Percentiles rank a stretch among this genome's conserved stretches.
phyloP scores from a whole-genome alignment of 2,113 vertebrate species.

The Vombatus ursinus region DNA sequence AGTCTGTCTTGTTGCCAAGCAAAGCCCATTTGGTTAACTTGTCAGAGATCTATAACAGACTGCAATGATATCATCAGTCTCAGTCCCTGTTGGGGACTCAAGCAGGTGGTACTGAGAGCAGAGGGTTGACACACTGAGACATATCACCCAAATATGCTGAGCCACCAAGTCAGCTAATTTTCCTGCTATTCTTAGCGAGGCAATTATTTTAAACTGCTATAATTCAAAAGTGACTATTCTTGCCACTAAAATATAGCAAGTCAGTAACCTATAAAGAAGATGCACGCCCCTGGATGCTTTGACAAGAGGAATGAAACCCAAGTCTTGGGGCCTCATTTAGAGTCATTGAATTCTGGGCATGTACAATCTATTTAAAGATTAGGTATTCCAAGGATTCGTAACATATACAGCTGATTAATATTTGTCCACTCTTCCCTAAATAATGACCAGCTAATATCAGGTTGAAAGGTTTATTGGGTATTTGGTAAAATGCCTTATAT shows the following conservation, averaged over 20 bases:
- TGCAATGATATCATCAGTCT: slow-evolving; percentile 77
- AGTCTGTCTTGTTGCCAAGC: slow-evolving; percentile 72
- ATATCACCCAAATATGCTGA: slow-evolving; percentile 61
- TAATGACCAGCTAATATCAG: neutral
- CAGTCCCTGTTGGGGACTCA: slow-evolving; percentile 72
- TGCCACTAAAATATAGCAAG: slow-evolving; percentile 67
- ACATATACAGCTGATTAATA: neutral
- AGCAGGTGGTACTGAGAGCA: slow-evolving; percentile 64
- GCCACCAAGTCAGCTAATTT: slow-evolving; percentile 72
- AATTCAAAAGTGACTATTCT: slow-evolving; percentile 68
- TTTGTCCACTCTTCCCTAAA: neutral
- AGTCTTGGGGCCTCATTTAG: slow-evolving; percentile 23
- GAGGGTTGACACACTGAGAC: slow-evolving; percentile 57
- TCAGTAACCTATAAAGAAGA: slow-evolving; percentile 69
- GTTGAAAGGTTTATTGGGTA: neutral
- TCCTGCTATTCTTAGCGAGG: slow-evolving; percentile 70
- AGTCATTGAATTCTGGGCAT: slow-evolving; percentile 36
- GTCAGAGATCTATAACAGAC: slow-evolving; percentile 78
- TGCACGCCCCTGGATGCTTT: slow-evolving; percentile 69
- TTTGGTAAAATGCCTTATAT: neutral
- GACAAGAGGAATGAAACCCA: slow-evolving; percentile 44
- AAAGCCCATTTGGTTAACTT: slow-evolving; percentile 70
- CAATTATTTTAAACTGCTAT: slow-evolving; percentile 81
- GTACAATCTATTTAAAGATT: slow-evolving; percentile 52
- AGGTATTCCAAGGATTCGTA: slow-evolving; percentile 47